Evolutionary conservation across 2,888 invertebrate species (phyloP).

Genomic region (Tortrix viridana): DNA sequence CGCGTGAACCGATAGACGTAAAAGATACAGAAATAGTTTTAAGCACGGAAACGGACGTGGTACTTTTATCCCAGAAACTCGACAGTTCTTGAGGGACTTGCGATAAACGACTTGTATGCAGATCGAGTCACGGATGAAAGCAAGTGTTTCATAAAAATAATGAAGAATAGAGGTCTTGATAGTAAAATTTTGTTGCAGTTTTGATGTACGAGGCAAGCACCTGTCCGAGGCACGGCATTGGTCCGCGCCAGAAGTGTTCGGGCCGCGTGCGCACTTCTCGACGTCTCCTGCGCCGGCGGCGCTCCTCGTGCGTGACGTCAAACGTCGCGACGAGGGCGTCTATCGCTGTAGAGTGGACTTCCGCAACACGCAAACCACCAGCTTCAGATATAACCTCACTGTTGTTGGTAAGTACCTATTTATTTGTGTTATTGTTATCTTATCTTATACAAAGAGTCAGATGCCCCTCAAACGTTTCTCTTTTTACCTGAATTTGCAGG

Average conservation of each 20-base stretch:
- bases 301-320: slow-evolving; percentile 90
- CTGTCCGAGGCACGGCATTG: slow-evolving; percentile 91
- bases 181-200: slow-evolving; percentile 82
- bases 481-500: no score
- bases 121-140: no score
- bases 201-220: slow-evolving; percentile 93
- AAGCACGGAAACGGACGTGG: no score
- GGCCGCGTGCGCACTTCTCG: slow-evolving; percentile 93
- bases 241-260: slow-evolving; percentile 94
- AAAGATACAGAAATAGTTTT: no score
- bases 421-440: no score
- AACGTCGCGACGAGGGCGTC: slow-evolving; percentile 94
- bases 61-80: no score
- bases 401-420: slow-evolving; percentile 91
- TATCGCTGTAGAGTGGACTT: slow-evolving; percentile 96
- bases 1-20: no score
- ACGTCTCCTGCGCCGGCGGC: slow-evolving; percentile 91
- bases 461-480: no score
- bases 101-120: no score
- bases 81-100: no score
- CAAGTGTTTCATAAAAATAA: no score
- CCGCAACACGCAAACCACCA: slow-evolving; percentile 94
- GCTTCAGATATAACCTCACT: slow-evolving; percentile 94
- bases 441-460: no score
- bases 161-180: background rate